A percentile compares a stretch with the other conserved stretches of the same genome.
Conservation (phyloP, 1,140 invertebrate species). For the Atta texana region DNA sequence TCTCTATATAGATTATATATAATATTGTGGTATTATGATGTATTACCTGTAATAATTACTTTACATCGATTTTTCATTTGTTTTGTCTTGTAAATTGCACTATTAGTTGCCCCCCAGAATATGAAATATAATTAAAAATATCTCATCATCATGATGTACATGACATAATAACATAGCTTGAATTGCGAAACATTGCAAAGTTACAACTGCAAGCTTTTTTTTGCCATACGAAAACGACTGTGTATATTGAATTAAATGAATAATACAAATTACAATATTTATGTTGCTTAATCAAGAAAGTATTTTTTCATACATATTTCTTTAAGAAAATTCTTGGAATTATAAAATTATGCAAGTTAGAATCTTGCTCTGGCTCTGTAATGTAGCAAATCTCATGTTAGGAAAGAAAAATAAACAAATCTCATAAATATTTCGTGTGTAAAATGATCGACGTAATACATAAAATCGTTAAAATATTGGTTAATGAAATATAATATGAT, state of each 20-base stretch:
- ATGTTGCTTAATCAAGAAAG: conserved; percentile 21
- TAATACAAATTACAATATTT: conserved; percentile 16
- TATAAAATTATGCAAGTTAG: background rate
- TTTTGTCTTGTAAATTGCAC: conserved; percentile 13
- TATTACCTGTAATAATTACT: conserved; percentile 33
- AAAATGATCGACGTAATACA: background rate
- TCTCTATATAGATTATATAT: conserved; percentile 3
- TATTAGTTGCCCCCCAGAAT: conserved; percentile 1
- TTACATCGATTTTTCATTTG: conserved; percentile 22
- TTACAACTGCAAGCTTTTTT: background rate
- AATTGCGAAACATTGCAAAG: background rate
- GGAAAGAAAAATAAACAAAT: background rate
- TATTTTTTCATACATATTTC: conserved; percentile 25
- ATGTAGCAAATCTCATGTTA: background rate
- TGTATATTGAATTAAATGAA: conserved; percentile 32
- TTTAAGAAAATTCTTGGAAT: background rate
- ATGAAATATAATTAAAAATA: conserved; percentile 19
- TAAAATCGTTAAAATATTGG: conserved; percentile 38
- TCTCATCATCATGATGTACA: background rate
- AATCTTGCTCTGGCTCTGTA: background rate
- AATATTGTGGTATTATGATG: conserved; percentile 13
- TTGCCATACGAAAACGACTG: background rate
- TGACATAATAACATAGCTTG: background rate
- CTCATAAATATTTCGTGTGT: background rate
- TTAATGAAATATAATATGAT: conserved; percentile 44